A percentile compares a stretch with the other conserved stretches of the same genome.
Conservation (phyloP, 2,888 invertebrate species). For the Pseudanteris insignis region DNA sequence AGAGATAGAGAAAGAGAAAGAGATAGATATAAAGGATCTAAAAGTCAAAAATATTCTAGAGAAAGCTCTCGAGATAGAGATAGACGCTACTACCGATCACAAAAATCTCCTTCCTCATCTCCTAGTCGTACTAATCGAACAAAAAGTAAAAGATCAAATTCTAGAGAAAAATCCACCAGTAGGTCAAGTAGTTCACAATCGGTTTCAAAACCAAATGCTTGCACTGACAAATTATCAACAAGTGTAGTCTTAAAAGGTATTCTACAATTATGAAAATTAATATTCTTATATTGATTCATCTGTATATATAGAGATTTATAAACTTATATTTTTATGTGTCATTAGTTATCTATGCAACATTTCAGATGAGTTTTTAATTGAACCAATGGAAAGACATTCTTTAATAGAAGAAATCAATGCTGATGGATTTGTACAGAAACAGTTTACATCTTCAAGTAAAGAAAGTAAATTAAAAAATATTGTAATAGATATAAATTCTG, state of each 20-base stretch:
- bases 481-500: conserved; percentile 77
- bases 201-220: conserved; percentile 49
- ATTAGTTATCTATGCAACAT: no score
- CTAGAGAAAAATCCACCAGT: conserved; percentile 61
- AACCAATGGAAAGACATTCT: conserved; percentile 63
- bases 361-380: conserved; percentile 60
- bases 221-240: conserved; percentile 16
- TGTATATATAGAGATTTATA: conserved; percentile 2
- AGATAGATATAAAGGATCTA: conserved; percentile 50
- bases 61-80: conserved; percentile 59
- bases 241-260: conserved; percentile 53
- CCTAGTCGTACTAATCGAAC: conserved; percentile 50
- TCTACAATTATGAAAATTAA: no score
- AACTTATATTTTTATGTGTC: not conserved
- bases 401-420: conserved; percentile 77
- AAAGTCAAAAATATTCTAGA: conserved; percentile 54
- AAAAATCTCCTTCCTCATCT: conserved; percentile 56
- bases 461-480: conserved; percentile 76
- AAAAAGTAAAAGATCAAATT: conserved; percentile 54
- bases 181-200: conserved; percentile 61
- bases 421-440: conserved; percentile 74
- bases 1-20: conserved; percentile 56
- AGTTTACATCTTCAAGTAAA: conserved; percentile 68
- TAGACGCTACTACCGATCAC: conserved; percentile 53
- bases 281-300: conserved; percentile 1